A percentile compares a stretch with the other conserved stretches of the same genome.
Evolutionary conservation across 2,888 invertebrate genomes (phyloP).

Genomic region (Gortyna flavago): DNA sequence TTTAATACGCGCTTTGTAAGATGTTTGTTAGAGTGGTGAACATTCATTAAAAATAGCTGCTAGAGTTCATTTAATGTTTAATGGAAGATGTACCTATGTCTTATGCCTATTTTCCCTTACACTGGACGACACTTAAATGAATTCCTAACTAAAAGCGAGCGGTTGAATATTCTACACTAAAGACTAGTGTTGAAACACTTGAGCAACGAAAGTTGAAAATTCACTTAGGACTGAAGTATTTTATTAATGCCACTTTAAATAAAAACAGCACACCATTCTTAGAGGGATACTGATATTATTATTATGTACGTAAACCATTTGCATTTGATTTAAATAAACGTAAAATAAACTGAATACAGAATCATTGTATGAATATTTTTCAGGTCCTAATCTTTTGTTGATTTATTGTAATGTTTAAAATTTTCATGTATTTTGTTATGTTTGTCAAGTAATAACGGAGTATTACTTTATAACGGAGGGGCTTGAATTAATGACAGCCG

Average conservation of each 20-base stretch:
- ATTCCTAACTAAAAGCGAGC: too few species aligned
- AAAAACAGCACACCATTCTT: constrained; percentile 8
- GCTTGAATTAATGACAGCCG: too few species aligned
- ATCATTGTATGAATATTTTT: not conserved
- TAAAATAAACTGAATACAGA: constrained; percentile 33
- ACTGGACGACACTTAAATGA: too few species aligned
- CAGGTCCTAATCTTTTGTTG: constrained; percentile 33
- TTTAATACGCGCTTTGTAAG: too few species aligned
- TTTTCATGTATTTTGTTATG: constrained; percentile 29
- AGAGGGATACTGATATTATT: not conserved
- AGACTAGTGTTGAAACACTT: not conserved
- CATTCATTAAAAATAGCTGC: not conserved
- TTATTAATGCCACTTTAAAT: not conserved
- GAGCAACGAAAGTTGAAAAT: not conserved
- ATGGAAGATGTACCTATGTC: too few species aligned
- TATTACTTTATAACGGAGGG: not conserved
- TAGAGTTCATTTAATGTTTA: too few species aligned
- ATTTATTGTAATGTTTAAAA: constrained; percentile 2
- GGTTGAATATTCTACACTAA: not conserved
- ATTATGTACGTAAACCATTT: not conserved
- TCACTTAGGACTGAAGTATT: not conserved
- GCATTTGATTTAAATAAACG: constrained; percentile 32
- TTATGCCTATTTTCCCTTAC: too few species aligned
- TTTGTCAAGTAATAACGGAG: not conserved
- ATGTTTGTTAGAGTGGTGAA: not conserved